Base-by-base conservation (phyloP, 2,888 invertebrate species). In the Gymnosoma rotundatum region DNA sequence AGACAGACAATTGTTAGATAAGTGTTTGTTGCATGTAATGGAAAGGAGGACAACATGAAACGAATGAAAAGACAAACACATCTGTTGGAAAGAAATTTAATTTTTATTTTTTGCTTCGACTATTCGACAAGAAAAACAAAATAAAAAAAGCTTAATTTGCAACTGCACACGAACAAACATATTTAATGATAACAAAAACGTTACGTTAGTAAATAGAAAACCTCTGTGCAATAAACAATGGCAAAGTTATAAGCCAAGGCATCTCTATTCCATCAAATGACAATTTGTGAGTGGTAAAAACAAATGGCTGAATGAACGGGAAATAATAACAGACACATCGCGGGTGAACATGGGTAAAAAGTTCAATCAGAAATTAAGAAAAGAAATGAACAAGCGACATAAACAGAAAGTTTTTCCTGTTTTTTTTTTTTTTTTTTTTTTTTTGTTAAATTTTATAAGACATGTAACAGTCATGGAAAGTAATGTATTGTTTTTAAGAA, bases 311-410 rank as follows among this genome's bases (percentile, higher is more conserved):
- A 61, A 69, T 42, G 64, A 66, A 63, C 69, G 63, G 78, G 45
- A 84, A 78, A 78, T 70, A 78, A 72, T 81, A 84, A 69, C 32
- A 74, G 84, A 81, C 84, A 81, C 8, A 67, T 76, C 58, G 79
- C 83, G 63, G 72, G 58, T 42, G 56, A 72, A 82, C 66, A 20
- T 20, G 21, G 20, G 14, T 75, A 54, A 82, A 80, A 85, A 85
- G 85, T 85, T 85, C 85, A 85, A 85, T 85, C 85, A 85, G 79
- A 85, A 85, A 85, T 85, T 85, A 85, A 85, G 83, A 85, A 85
- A 85, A 79, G 78, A 85, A 85, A 81, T 84, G 78, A 84, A 84
- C 84, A 84, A 64, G 84, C 84, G 84, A 81, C 84, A 78, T 81
- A 74, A 84, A 81, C 84, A 81, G 81, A 84, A 84, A 84, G 70